phyloP scores from a whole-genome alignment of 1,140 invertebrate species.

The Papilio machaon region DNA sequence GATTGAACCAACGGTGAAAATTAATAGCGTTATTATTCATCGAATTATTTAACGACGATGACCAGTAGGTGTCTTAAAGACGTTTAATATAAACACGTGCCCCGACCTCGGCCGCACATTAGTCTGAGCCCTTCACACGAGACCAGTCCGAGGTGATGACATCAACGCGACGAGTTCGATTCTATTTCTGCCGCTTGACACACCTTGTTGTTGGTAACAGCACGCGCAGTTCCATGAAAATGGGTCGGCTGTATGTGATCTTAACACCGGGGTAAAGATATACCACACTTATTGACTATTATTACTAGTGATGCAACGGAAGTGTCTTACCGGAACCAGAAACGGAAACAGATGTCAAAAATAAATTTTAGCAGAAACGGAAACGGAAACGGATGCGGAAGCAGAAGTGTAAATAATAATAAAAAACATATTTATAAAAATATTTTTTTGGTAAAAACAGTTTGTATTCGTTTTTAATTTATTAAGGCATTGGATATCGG shows the following conservation, averaged over 20 bases:
- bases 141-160: conserved; percentile 19
- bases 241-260: not conserved
- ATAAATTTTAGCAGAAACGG: too few species aligned
- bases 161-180: conserved; percentile 19
- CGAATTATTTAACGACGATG: not conserved
- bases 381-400: too few species aligned
- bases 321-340: too few species aligned
- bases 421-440: too few species aligned
- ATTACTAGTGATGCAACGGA: too few species aligned
- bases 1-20: not conserved
- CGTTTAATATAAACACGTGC: not conserved
- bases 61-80: not conserved
- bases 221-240: conserved; percentile 13
- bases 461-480: too few species aligned
- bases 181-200: conserved; percentile 31
- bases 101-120: conserved; percentile 7
- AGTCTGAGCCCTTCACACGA: conserved; percentile 20
- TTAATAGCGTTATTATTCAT: not conserved
- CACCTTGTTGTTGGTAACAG: conserved; percentile 15
- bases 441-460: too few species aligned
- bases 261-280: not conserved
- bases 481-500: too few species aligned
- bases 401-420: too few species aligned
- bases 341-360: too few species aligned
- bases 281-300: not conserved